Evolutionary conservation across 2,113 vertebrate genomes (phyloP), one percentile per base, ranked within the genome.

Genomic region (Elaphurus davidianus): DNA sequence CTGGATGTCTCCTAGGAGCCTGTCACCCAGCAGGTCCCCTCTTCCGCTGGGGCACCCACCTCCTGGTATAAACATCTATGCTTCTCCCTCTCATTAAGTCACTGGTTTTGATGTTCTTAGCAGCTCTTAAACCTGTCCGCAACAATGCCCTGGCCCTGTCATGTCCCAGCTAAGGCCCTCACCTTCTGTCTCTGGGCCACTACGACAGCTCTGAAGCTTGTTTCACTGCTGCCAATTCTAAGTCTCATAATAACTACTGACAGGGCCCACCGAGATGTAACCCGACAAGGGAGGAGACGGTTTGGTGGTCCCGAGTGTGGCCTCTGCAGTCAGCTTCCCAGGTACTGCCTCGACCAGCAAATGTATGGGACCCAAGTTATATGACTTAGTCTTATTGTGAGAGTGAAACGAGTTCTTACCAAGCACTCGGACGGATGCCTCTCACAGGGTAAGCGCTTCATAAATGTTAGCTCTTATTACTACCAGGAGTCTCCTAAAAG

Each of bases 401-500:
- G 52, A 78, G 67, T 59, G 27, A 52, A 25, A 67, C 36, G 74
- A 67, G 54, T 52, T 45, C 25, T 36, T 52, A 21, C 47, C 19
- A 94, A 60, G 45, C 28, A 76, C 45, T 87, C 27, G 30, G 67
- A 62, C 90, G 4, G 52, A 40, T 45, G 28, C 57, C 12, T 17
- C 27, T n/a, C n/a, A 64, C 50, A 54, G 30, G 21, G 8, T 33
- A 60, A 81, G 50, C 6, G 30, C n/a, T 76, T 59, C 40, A 10
- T 33, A 78, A 79, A 57, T 45, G 40, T 40, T 47, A 57, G 81
- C 11, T 52, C 62, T 93, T 86, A 27, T 47, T 74, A 79, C 16
- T 74, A 62, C 30, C 85, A 55, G 33, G 59, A 52, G 85, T 52
- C 57, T 90, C 92, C 36, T 85, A 84, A 45, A 27, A 67, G 30